Evolutionary conservation across 37 sponge, comb jelly and placozoan species (phyloP).

Genomic region (Hexactinellida sp.): DNA sequence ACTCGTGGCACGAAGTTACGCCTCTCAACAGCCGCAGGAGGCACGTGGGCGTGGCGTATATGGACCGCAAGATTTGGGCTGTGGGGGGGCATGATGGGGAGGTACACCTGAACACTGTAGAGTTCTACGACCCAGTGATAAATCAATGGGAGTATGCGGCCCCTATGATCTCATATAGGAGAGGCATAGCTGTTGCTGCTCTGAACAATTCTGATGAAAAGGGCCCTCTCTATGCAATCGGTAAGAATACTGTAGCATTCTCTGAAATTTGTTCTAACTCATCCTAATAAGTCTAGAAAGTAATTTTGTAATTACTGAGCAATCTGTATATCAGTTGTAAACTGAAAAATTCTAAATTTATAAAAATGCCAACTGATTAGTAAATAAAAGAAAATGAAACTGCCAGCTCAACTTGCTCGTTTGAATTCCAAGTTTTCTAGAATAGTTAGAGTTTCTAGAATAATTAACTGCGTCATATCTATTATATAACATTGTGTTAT

Average conservation of each 20-base stretch:
- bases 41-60: conserved; percentile 81
- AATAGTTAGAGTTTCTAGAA: not conserved
- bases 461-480: not conserved
- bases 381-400: not conserved
- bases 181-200: conserved; percentile 80
- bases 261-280: too few species aligned
- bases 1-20: conserved; percentile 66
- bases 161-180: conserved; percentile 51
- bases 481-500: not conserved
- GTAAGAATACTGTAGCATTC: not conserved
- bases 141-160: conserved; percentile 53
- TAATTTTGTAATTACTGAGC: not conserved
- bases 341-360: not conserved
- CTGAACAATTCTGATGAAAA: conserved; percentile 23
- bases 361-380: not conserved
- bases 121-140: conserved; percentile 55
- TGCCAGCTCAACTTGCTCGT: not conserved
- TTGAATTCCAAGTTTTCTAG: too few species aligned
- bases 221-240: conserved; percentile 67
- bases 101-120: conserved; percentile 72
- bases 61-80: conserved; percentile 62
- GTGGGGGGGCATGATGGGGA: conserved; percentile 81
- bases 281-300: not conserved
- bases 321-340: too few species aligned
- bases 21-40: conserved; percentile 45